Evolutionary conservation across 2,113 vertebrate genomes (phyloP).

Genomic region (Podarcis muralis): DNA sequence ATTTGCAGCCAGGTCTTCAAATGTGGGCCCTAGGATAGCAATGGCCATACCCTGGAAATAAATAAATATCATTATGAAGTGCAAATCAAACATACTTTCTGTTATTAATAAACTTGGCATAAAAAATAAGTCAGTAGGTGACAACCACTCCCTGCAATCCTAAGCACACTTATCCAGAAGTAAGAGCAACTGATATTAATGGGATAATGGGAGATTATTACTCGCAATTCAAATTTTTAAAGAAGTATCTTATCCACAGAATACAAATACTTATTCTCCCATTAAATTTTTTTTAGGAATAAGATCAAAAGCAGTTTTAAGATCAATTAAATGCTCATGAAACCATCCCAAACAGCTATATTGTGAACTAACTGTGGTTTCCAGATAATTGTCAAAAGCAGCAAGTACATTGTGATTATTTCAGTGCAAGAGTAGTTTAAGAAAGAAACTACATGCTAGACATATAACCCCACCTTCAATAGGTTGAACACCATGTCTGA

Average conservation of each 20-base stretch:
- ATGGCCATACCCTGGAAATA: slow-evolving; percentile 86
- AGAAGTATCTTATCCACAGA: neutral
- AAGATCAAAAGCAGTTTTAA: neutral
- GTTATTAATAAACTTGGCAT: neutral
- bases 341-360: no score
- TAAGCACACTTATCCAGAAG: neutral
- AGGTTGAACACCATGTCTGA: no score
- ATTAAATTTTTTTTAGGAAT: neutral
- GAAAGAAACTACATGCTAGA: no score
- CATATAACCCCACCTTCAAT: no score
- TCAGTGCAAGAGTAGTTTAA: no score
- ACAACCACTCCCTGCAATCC: neutral
- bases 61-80: neutral
- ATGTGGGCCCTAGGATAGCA: slow-evolving; percentile 89
- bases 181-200: neutral
- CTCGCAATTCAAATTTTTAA: neutral
- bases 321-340: neutral
- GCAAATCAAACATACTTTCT: neutral
- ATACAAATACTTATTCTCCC: neutral
- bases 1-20: slow-evolving; percentile 88
- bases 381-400: no score
- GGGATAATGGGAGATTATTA: neutral
- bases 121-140: neutral
- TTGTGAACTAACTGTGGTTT: no score
- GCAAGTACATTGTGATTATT: no score